Percentiles rank a stretch among this genome's conserved stretches.
phyloP scores from a whole-genome alignment of 2,113 vertebrate genomes.

The Rhinolophus ferrumequinum region DNA sequence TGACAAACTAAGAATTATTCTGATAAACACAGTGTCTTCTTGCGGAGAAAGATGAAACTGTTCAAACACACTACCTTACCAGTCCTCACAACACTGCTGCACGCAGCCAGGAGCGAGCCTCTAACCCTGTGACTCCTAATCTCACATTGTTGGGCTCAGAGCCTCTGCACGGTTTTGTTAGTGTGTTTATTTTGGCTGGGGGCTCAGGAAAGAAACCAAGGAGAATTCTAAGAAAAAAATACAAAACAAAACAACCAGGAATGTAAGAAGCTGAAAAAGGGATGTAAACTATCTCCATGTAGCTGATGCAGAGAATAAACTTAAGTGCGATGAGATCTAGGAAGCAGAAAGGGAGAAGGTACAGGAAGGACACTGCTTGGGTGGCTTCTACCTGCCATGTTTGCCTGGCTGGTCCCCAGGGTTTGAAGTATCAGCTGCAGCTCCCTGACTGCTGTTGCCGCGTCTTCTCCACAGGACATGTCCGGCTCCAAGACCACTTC shows the following conservation, averaged over 20 bases:
- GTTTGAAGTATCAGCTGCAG: conserved; percentile 97
- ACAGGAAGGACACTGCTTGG: neutral
- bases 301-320: neutral
- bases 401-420: conserved; percentile 95
- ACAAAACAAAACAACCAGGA: neutral
- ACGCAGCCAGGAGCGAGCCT: neutral
- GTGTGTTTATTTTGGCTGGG: neutral
- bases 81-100: neutral
- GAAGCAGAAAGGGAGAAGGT: neutral
- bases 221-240: neutral
- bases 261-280: neutral
- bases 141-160: neutral
- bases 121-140: neutral
- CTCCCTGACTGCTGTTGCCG: conserved; percentile 94
- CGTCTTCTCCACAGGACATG: conserved; percentile 96
- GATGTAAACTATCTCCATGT: neutral
- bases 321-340: neutral
- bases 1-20: neutral
- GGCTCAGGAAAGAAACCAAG: conserved; percentile 10
- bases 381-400: conserved; percentile 93
- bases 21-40: neutral
- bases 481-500: conserved; percentile 99
- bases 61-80: neutral
- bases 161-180: too few relatives aligned
- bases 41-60: neutral